Evolutionary conservation across 2,797 vertebrate species (phyloP), one percentile per base, ranked within the genome.

Genomic region (Manis pentadactyla): DNA sequence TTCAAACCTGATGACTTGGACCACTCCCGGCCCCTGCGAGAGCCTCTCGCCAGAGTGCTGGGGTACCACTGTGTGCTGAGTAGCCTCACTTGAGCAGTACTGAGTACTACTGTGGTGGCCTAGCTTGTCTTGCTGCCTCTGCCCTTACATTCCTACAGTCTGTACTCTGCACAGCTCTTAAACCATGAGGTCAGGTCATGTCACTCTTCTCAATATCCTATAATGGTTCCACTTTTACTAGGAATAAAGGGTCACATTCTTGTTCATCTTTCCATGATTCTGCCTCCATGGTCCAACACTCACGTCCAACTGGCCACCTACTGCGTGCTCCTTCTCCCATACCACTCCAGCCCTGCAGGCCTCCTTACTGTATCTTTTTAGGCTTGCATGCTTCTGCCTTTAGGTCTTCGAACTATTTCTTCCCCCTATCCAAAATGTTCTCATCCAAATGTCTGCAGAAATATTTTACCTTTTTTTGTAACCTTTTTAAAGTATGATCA

Each of bases 1-100:
- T 73, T 93, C 63, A 55, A 53, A 14, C 31, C 23, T 14, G 34
- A 21, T 51, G 42, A 14, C 29, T 73, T n/a, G 46, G n/a, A 27
- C 46, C 0, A 10, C 29, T 66, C n/a, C 0, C 2, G 5, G 14
- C 25, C 42, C 6, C 42, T 21, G 29, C 5, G 0, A 3, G 27
- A 39, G 14, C 6, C 49, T 66, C 23, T 73, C 31, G 6, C 23
- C 2, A n/a, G 59, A 34, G 82, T 17, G 18, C 39, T 13, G 69
- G 1, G 2, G 29, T 31, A 75, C 29, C 31, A 46, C 42, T 46
- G 42, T 8, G 42, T 46, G 10, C 42, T 46, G 42, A 46, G 42
- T 46, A 46, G 42, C 42, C 42, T 46, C 42, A 46, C 42, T 46
- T 46, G 42, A 46, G 42, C 10, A 8, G 7, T 46, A 46, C 42